A percentile compares a stretch with the other conserved stretches of the same genome.
These are phyloP conservation scores for Gymnothorax javanicus DNA, from an alignment of 2,797 vertebrate genomes.

Conservation along the genomic window DNA sequence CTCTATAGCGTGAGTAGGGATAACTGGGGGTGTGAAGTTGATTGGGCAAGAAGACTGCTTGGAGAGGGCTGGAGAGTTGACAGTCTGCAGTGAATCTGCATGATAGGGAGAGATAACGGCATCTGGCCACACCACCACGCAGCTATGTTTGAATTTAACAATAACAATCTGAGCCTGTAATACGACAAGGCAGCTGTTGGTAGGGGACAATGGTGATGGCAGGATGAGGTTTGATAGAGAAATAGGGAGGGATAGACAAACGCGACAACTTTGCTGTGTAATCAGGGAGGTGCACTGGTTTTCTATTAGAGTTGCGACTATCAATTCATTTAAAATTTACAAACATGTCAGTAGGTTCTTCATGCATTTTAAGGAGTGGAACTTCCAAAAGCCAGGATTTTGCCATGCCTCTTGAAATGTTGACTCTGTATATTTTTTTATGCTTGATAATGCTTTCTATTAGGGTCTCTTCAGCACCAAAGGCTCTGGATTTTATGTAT, in stretches of 20 bases:
- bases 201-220: conserved; percentile 24
- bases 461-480: neutral
- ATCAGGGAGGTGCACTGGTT: neutral
- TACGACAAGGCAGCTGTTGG: conserved; percentile 45
- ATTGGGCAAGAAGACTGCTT: conserved; percentile 7
- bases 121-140: conserved; percentile 46
- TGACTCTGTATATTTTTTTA: neutral
- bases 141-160: conserved; percentile 63
- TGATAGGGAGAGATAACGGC: conserved; percentile 47
- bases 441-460: neutral
- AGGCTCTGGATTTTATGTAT: neutral
- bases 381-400: neutral
- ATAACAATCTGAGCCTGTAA: conserved; percentile 49
- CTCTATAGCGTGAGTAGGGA: conserved; percentile 3
- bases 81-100: conserved; percentile 49
- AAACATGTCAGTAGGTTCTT: neutral
- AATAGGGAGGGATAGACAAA: neutral
- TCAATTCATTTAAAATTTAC: neutral
- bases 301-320: neutral
- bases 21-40: conserved; percentile 22
- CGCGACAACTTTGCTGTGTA: neutral
- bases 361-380: neutral
- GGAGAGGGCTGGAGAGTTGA: conserved; percentile 48
- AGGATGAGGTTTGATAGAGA: neutral
- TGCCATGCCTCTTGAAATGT: neutral